Conservation (phyloP, 1,140 invertebrate species). For the Meloidogyne exigua region DNA sequence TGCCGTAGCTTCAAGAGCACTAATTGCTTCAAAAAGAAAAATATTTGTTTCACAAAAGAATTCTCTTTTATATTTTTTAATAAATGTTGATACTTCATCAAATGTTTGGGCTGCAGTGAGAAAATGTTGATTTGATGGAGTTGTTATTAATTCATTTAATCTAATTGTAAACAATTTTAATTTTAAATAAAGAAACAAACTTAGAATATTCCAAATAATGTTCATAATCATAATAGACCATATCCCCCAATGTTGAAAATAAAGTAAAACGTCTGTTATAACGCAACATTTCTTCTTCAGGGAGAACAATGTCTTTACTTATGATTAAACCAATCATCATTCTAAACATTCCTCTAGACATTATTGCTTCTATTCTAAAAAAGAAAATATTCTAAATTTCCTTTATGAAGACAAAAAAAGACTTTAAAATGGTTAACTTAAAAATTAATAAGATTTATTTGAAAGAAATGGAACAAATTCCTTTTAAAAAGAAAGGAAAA, state of each 20-base stretch:
- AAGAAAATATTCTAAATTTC: neutral
- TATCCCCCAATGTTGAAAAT: conserved; percentile 1
- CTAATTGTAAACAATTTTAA: too few relatives aligned
- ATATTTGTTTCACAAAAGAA: conserved; percentile 1
- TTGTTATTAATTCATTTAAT: conserved; percentile 1
- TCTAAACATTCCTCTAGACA: conserved; percentile 19
- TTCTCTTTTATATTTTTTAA: conserved; percentile 5
- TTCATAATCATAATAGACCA: conserved; percentile 25
- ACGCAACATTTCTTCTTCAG: conserved; percentile 20
- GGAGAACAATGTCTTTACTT: conserved; percentile 11
- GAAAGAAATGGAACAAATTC: too few relatives aligned
- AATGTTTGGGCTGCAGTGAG: neutral
- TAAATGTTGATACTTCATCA: neutral
- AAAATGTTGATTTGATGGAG: neutral
- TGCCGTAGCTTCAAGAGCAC: neutral
- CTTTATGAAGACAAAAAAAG: too few relatives aligned
- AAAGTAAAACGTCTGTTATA: conserved; percentile 17
- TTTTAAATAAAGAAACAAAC: too few relatives aligned
- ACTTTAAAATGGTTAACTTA: too few relatives aligned
- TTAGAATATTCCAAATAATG: conserved; percentile 20
- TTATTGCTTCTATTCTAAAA: conserved; percentile 16
- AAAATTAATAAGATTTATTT: too few relatives aligned
- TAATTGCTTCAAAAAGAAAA: neutral
- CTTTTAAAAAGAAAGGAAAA: too few relatives aligned
- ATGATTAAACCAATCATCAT: conserved; percentile 19